Base-by-base conservation (phyloP, 2,888 invertebrate genomes). In the Beris morrisii region DNA sequence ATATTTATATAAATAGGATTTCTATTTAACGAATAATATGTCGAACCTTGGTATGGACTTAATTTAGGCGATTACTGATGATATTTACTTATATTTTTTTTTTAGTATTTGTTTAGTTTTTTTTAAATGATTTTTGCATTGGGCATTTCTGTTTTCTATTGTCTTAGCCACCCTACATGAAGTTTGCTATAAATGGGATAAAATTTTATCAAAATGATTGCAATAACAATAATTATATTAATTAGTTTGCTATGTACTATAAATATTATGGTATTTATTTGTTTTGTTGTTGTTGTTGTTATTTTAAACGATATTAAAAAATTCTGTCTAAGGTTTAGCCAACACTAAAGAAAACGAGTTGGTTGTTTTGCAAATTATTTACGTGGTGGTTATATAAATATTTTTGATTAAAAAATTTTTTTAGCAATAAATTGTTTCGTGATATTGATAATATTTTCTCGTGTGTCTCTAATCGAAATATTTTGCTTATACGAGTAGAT, bases 121-220 rank as follows among this genome's bases (percentile, higher is more conserved):
- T 65, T 59, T 61, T 61, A 52, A 48, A 54, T 32, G 13, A 30
- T 65, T 59, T 65, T 48, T 65, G 55, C 48, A 32, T 56, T 65
- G 55, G 30, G 46, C 65, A 67, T 71, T 38, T 69, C 63, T 66
- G 67, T 64, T 68, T 67, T 68, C 67, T 68, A 70, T 65, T 69
- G 67, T 67, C 67, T 71, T 71, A 70, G 72, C 70, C 70, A 69
- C 77, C 52, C 78, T 81, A 81, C 79, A 81, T 78, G 80, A 81
- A 81, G 80, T 81, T 77, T 76, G 78, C 80, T 80, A 80, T 75
- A 73, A 61, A 72, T 66, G 70, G 71, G 70, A 73, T 72, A 70
- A 72, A 71, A 70, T 66, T 59, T 66, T 65, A 69, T 69, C 66
- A 66, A 69, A 68, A 66, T 65, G 61, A 67, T 67, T 69, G 69